These are phyloP conservation scores for Dendrocincla fuliginosa DNA, from an alignment of 2,797 vertebrate species.

Conservation along the genomic window DNA sequence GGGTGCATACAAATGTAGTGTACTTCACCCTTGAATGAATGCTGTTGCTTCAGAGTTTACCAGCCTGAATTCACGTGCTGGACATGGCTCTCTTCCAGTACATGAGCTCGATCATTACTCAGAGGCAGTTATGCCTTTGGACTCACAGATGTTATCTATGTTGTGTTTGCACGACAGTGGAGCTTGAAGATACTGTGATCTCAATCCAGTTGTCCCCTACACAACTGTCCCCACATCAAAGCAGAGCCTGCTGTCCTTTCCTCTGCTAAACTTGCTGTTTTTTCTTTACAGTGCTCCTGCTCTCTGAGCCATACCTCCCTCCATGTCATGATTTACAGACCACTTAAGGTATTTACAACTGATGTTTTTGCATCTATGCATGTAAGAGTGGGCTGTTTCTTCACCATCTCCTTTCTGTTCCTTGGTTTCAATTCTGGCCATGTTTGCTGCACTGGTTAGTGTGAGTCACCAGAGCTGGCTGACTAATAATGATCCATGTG, in stretches of 20 bases:
- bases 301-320: not conserved
- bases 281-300: not conserved
- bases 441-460: not conserved
- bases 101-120: not conserved
- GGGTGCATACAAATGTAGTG: not conserved
- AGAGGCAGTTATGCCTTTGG: not conserved
- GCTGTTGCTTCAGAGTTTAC: not conserved
- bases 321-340: conserved; percentile 3
- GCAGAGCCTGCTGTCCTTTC: not conserved
- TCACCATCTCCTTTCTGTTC: not conserved
- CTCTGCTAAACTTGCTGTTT: not conserved
- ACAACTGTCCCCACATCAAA: not conserved
- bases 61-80: not conserved
- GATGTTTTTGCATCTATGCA: not conserved
- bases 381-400: not conserved
- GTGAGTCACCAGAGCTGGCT: conserved; percentile 28
- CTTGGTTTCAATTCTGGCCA: not conserved
- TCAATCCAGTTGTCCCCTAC: not conserved
- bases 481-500: not conserved
- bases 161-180: not conserved
- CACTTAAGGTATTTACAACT: not conserved
- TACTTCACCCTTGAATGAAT: not conserved
- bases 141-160: not conserved
- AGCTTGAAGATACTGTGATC: not conserved
- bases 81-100: not conserved